Base-by-base conservation (phyloP, 2,113 vertebrate species). In the Halichoerus grypus region DNA sequence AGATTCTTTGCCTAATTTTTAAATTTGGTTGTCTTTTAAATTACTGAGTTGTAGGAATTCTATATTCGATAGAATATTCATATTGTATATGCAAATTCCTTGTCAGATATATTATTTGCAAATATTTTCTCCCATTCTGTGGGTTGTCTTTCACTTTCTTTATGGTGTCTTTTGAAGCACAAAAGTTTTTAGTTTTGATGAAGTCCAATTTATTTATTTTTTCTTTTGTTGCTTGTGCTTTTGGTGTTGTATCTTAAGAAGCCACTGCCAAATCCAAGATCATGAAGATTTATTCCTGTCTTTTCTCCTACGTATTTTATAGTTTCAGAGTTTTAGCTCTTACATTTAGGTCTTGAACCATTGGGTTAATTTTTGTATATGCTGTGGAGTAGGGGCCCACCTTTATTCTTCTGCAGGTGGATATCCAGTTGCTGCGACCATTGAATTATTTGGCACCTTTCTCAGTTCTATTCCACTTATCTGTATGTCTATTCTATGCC, bases 21-120 rank as follows among this genome's bases (percentile, higher is more conserved):
- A 88, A 49, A 82, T 65, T 96, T 24, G 6, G 22, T 67, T 88
- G n/a, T 82, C 46, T 88, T 96, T 92, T 92, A 69, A 72, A 69
- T 49, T 94, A 51, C 16, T 71, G 63, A 36, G 9, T 59, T 86
- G 51, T 69, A 79, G 77, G 71, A 94, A 46, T 91, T 85, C 39
- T 57, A 7, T 91, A 67, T 84, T 59, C 51, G 72, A 4, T 71
- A 94, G 87, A 81, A 81, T 85, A 80, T 71, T 61, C 69, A 11
- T 65, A 72, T 84, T 33, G 33, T 79, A 22, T 53, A 61, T 59
- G 26, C 24, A 85, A 14, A 69, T 67, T 7, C 7, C 49, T 85
- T 72, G 33, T 82, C 28, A 71, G 22, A 81, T 81, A 51, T 14
- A 61, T 88, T 15, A 89, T 51, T 83, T 89, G 24, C n/a, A 72